Percentiles rank a stretch among this genome's conserved stretches.
These are phyloP conservation scores for Drosophila pullipes DNA, from an alignment of 2,888 invertebrate genomes.

Conservation along the genomic window DNA sequence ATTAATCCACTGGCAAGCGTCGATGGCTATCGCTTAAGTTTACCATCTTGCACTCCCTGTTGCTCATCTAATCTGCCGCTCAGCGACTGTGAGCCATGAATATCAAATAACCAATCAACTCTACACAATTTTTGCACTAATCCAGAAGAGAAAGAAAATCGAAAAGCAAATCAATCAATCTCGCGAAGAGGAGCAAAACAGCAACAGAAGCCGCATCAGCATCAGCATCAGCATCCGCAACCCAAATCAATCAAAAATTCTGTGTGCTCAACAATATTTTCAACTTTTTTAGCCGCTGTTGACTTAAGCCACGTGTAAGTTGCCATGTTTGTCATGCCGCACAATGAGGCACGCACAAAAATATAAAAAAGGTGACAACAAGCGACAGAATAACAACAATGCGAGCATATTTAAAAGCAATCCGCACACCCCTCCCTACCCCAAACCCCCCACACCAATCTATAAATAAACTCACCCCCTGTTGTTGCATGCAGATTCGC, in stretches of 20 bases:
- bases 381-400: slow-evolving; percentile 14
- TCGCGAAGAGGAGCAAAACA: background rate
- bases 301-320: slow-evolving; percentile 73
- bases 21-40: slow-evolving; percentile 19
- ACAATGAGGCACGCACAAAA: slow-evolving; percentile 49
- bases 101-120: slow-evolving; percentile 77
- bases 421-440: background rate
- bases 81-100: too few species aligned
- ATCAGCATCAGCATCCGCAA: slow-evolving; percentile 15
- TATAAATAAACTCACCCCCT: slow-evolving; percentile 37
- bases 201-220: background rate
- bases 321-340: slow-evolving; percentile 56
- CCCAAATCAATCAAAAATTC: slow-evolving; percentile 75
- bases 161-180: slow-evolving; percentile 68
- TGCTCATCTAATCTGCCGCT: background rate
- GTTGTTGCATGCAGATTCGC: slow-evolving; percentile 20
- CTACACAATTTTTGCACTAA: slow-evolving; percentile 65
- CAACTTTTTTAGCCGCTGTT: slow-evolving; percentile 54
- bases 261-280: slow-evolving; percentile 62
- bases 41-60: slow-evolving; percentile 28
- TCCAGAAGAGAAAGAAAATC: slow-evolving; percentile 46
- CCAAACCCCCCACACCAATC: background rate
- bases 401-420: slow-evolving; percentile 41
- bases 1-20: slow-evolving; percentile 68
- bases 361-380: slow-evolving; percentile 42